Conservation (phyloP, 2,797 vertebrate species). For the Enteromius argenteus region DNA sequence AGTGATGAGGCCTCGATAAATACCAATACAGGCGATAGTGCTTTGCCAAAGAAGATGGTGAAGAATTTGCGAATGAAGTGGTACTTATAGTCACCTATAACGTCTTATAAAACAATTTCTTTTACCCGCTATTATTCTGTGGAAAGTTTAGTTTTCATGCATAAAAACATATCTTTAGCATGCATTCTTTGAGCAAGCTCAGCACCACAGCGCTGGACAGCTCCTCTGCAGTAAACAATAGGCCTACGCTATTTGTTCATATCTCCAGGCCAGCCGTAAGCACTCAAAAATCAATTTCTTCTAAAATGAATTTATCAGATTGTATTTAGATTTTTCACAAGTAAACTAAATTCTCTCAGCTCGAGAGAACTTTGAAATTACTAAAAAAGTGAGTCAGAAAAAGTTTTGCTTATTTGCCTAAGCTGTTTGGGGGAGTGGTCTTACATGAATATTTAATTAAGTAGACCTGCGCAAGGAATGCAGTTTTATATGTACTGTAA, state of each 20-base stretch:
- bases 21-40: background rate
- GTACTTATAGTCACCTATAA: background rate
- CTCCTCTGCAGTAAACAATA: constrained; percentile 42
- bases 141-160: background rate
- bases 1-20: background rate
- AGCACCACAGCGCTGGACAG: constrained; percentile 61
- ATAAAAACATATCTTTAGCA: background rate
- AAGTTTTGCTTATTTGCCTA: background rate
- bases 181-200: constrained; percentile 40
- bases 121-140: background rate
- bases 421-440: background rate
- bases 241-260: background rate
- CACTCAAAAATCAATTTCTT: background rate
- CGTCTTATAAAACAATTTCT: background rate
- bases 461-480: background rate
- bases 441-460: background rate
- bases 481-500: background rate
- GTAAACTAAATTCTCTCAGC: too few relatives aligned
- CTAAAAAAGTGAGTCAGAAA: background rate
- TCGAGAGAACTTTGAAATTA: background rate
- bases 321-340: background rate
- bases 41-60: background rate
- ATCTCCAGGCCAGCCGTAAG: too few relatives aligned
- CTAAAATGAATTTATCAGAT: background rate
- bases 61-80: background rate